Conservation (phyloP, 2,888 invertebrate species). For the Mesorhabditis belari region DNA sequence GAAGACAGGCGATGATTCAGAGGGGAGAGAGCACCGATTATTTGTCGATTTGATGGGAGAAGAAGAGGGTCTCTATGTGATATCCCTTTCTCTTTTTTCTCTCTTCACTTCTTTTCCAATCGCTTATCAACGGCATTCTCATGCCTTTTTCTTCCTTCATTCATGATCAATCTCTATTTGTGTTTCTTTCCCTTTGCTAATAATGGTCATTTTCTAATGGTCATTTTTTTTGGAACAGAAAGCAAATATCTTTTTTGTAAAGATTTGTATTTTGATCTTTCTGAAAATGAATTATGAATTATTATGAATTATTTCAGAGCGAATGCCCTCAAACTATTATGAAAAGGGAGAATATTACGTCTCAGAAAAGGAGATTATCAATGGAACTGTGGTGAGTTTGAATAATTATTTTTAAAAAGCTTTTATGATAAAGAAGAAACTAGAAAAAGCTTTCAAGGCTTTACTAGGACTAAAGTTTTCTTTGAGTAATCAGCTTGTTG, state of each 20-base stretch:
- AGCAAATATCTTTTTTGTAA: background rate
- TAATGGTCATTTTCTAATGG: background rate
- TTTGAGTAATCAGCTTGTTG: no score
- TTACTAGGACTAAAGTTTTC: no score
- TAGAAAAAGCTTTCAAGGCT: no score
- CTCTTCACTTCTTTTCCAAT: no score
- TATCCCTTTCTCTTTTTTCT: no score
- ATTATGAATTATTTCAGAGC: background rate
- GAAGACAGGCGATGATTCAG: no score
- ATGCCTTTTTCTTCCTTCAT: background rate
- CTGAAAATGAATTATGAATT: no score
- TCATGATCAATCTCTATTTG: background rate
- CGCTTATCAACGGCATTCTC: background rate
- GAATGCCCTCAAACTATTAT: slow-evolving; percentile 6
- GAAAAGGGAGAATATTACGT: slow-evolving; percentile 27
- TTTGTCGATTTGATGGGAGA: no score
- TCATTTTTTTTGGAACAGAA: background rate
- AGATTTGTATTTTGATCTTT: background rate
- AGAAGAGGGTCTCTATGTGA: no score
- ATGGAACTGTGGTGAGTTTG: slow-evolving; percentile 15
- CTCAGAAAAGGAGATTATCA: slow-evolving; percentile 17
- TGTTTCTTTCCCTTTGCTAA: background rate
- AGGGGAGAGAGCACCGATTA: no score
- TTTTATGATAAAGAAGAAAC: no score
- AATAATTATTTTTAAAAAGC: no score